Evolutionary conservation across 2,113 vertebrate species (phyloP).

Genomic region (Myiopsitta monachus): DNA sequence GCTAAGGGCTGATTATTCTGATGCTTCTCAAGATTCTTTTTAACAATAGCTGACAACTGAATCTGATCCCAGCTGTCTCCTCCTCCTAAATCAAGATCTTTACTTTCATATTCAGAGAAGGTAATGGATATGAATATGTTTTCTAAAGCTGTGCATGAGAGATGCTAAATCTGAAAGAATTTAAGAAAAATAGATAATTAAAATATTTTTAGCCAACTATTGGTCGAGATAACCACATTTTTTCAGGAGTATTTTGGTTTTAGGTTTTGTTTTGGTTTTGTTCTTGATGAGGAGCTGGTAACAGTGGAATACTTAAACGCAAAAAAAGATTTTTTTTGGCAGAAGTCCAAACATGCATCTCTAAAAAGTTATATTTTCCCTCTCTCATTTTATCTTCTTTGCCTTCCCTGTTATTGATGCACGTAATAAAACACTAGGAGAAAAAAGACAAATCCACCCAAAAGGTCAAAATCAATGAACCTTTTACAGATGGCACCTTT

Average conservation of each 20-base stretch:
- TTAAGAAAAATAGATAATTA: constrained; percentile 5
- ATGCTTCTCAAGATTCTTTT: not conserved
- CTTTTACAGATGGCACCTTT: constrained; percentile 69
- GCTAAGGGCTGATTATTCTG: not conserved
- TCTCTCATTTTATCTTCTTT: constrained; percentile 36
- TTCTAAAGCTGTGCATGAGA: not conserved
- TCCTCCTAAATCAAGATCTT: not conserved
- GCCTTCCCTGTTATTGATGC: constrained; percentile 54
- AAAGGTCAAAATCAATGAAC: constrained; percentile 80
- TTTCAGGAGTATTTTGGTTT: not conserved
- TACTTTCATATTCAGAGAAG: not conserved
- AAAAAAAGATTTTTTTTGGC: constrained; percentile 51
- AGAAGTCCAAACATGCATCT: constrained; percentile 20
- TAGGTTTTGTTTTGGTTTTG: not conserved
- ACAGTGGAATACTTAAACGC: not conserved
- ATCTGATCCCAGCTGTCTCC: not conserved
- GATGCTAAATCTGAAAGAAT: not conserved
- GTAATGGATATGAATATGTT: not conserved
- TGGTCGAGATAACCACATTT: not conserved
- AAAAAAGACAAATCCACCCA: constrained; percentile 67
- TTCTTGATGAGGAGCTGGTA: not conserved
- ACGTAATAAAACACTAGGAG: constrained; percentile 66
- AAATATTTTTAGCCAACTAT: not conserved
- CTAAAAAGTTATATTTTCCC: constrained; percentile 42
- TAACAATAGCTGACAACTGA: not conserved